Conservation (phyloP, 2,113 vertebrate species). For the Oxyruncus cristatus region DNA sequence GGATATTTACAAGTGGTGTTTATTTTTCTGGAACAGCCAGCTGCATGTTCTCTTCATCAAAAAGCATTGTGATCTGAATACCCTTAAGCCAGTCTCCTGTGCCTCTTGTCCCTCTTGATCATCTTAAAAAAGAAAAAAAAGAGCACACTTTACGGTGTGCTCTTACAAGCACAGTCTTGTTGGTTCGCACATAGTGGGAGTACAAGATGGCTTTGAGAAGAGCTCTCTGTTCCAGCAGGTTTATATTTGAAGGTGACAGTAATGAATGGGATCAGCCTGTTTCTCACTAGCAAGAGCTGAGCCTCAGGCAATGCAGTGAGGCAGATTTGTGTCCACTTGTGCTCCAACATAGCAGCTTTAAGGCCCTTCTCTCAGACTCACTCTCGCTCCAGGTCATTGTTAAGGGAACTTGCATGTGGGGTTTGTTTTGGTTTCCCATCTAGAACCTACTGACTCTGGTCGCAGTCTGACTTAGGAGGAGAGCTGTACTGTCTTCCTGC, state of each 20-base stretch:
- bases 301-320: not conserved
- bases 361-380: not conserved
- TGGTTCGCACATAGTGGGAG: not conserved
- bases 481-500: not conserved
- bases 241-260: constrained; percentile 21
- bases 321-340: not conserved
- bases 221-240: constrained; percentile 30
- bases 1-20: not conserved
- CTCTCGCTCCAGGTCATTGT: not conserved
- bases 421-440: not conserved
- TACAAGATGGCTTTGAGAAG: not conserved
- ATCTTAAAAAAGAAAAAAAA: not conserved
- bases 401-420: not conserved
- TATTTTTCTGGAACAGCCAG: constrained; percentile 3
- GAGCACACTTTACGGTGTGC: not conserved
- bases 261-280: constrained; percentile 18
- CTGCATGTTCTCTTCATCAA: not conserved
- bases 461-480: not conserved
- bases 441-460: not conserved
- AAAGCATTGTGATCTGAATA: not conserved
- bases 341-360: not conserved
- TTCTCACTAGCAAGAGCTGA: not conserved
- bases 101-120: not conserved
- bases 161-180: not conserved
- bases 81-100: not conserved